Evolutionary conservation across 2,888 invertebrate genomes (phyloP).

Genomic region (Epistrophella euchroma): DNA sequence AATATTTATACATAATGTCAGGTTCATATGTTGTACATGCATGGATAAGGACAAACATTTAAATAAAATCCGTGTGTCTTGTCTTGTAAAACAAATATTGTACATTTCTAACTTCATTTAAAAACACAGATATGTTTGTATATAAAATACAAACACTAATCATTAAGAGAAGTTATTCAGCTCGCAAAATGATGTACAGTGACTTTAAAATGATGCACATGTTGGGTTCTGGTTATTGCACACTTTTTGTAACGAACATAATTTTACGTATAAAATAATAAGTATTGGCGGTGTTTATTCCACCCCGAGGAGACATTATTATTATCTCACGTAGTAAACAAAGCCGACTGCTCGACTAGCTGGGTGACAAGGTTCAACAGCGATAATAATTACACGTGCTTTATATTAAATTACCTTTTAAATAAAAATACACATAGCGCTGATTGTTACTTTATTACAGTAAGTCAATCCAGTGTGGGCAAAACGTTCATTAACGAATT

Average conservation of each 20-base stretch:
- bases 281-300: conserved; percentile 50
- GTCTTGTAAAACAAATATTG: too few relatives aligned
- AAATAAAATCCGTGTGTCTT: too few relatives aligned
- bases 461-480: conserved; percentile 56
- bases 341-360: conserved; percentile 35
- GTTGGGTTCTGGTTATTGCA: neutral
- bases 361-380: conserved; percentile 26
- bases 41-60: too few relatives aligned
- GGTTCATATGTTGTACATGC: too few relatives aligned
- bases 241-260: conserved; percentile 3
- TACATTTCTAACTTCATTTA: too few relatives aligned
- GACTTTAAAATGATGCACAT: neutral
- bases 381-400: conserved; percentile 69
- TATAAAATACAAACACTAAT: neutral
- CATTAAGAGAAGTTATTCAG: neutral
- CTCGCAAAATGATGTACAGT: conserved; percentile 2
- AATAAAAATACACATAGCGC: conserved; percentile 69
- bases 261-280: conserved; percentile 42
- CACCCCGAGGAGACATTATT: conserved; percentile 50
- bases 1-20: too few relatives aligned
- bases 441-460: conserved; percentile 74
- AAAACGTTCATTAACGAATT: conserved; percentile 42
- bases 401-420: conserved; percentile 71
- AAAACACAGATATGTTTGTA: too few relatives aligned
- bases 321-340: conserved; percentile 32